Evolutionary conservation across 2,797 vertebrate genomes (phyloP).

Genomic region (Falco peregrinus): DNA sequence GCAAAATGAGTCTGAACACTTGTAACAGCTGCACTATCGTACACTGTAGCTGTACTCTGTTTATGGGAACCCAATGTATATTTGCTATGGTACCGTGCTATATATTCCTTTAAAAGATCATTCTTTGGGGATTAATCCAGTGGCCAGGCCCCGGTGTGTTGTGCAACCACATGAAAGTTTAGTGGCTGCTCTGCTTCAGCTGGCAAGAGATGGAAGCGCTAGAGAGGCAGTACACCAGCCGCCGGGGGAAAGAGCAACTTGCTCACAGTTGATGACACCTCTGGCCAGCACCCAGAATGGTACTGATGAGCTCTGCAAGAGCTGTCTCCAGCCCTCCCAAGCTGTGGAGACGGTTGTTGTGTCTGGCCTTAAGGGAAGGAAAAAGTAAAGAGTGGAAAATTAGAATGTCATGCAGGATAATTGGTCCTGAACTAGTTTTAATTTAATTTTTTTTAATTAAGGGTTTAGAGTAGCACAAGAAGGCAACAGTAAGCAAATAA

Average conservation of each 20-base stretch:
- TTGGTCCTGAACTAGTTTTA: neutral
- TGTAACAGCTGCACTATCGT: neutral
- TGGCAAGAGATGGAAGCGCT: neutral
- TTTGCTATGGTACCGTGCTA: neutral
- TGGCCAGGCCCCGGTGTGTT: neutral
- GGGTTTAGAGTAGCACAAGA: neutral
- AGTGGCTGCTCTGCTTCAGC: neutral
- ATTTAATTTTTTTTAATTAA: neutral
- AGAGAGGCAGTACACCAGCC: neutral
- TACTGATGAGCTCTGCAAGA: neutral
- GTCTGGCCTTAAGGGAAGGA: neutral
- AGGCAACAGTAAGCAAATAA: neutral
- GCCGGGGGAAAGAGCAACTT: neutral
- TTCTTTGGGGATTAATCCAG: neutral
- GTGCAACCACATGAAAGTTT: neutral
- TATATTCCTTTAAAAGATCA: neutral
- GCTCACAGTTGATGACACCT: neutral
- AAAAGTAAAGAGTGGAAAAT: slow-evolving; percentile 22
- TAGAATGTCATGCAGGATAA: neutral
- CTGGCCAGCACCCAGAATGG: neutral
- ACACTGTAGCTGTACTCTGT: neutral
- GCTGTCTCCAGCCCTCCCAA: neutral
- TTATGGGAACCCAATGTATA: neutral
- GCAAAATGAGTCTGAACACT: neutral
- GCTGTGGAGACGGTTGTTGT: neutral